Evolutionary conservation across 1,140 invertebrate species (phyloP).

Genomic region (Zophobas atratus): DNA sequence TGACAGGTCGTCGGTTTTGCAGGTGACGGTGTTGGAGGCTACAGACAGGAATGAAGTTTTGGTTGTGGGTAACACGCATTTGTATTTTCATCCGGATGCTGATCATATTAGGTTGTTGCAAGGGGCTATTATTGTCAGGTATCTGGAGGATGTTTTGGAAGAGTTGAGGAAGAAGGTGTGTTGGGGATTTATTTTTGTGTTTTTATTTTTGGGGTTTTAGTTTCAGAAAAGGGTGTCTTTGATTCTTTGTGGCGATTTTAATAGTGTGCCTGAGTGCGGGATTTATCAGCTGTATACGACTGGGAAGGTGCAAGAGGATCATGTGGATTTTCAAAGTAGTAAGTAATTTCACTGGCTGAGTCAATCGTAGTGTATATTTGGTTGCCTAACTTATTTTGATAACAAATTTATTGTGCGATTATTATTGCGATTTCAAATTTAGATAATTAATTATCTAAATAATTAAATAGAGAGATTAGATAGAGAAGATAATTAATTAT

Average conservation of each 20-base stretch:
- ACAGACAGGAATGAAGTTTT: constrained; percentile 76
- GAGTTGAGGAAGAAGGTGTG: constrained; percentile 69
- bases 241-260: constrained; percentile 90
- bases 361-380: background rate
- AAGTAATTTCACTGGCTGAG: constrained; percentile 66
- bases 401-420: no score
- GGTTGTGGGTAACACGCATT: constrained; percentile 90
- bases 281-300: constrained; percentile 84
- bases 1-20: constrained; percentile 76
- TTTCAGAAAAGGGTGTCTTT: constrained; percentile 73
- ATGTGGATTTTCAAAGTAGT: constrained; percentile 85
- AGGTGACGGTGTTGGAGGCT: constrained; percentile 77
- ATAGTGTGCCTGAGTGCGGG: constrained; percentile 86
- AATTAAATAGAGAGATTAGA: no score
- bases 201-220: constrained; percentile 66
- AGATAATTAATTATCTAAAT: no score
- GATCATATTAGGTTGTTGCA: constrained; percentile 91
- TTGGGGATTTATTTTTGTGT: constrained; percentile 19
- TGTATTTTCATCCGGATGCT: constrained; percentile 93
- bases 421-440: no score
- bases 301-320: constrained; percentile 75
- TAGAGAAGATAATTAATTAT: no score
- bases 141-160: constrained; percentile 72
- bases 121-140: constrained; percentile 77
- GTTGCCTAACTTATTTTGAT: no score